Base-by-base conservation (phyloP, 2,888 invertebrate genomes). In the Myopa testacea region DNA sequence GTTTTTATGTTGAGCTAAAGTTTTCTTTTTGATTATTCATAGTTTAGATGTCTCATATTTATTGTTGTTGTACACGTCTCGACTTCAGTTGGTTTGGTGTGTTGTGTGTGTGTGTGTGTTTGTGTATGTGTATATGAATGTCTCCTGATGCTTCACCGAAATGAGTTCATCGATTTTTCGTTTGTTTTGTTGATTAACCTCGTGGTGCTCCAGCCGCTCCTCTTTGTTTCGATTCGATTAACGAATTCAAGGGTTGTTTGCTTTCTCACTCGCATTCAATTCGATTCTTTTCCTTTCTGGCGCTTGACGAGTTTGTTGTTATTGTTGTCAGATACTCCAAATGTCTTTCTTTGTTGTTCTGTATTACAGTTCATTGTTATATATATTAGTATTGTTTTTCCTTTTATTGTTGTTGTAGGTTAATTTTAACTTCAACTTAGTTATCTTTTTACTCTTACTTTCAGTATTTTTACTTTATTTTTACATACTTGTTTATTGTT, bases 161-260 rank as follows among this genome's bases (percentile, higher is more conserved):
- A 79, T 78, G 75, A 80, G 80, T 76, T 75, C 80, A 80, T 79
- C 78, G 78, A 80, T 79, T 76, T 77, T 80, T 77, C 50, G 67
- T 76, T 58, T 52, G 67, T 76, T 58, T 52, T 52, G 73, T 52
- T 38, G 52, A 16, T 62, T 70, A 55, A n/a, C 26, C 37, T 40
- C 40, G n/a, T 5, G n/a, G 16, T 12, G 72, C 60, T 70, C 70
- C 55, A 67, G 19, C 14, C 26, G 40, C 69, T 26, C 10, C 69
- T 5, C 14, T 52, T 45, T 60, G 38, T 5, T 60, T 37, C 14
- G 38, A 40, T 38, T 72, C 19, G 58, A 60, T 40, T 34, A 38
- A 37, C 26, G 19, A 45, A 52, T 63, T 74, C 65, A 65, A 74
- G 34, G 65, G n/a, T 73, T 16, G 73, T 62, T 40, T 16, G 62